Conservation (phyloP, 2,888 invertebrate genomes). For the Gibbula magus region DNA sequence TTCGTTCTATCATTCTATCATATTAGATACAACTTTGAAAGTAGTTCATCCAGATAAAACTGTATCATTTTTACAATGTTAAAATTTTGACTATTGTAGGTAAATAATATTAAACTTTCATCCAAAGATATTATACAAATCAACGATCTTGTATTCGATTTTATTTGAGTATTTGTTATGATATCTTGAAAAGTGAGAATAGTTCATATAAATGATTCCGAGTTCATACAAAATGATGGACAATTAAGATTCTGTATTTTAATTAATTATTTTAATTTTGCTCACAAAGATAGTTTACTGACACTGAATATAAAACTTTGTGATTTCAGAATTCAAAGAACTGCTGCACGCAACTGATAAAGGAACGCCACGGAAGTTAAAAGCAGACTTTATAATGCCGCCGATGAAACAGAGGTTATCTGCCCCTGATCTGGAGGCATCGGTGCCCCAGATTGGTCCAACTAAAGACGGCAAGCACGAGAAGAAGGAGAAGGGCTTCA, state of each 20-base stretch:
- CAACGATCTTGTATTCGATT: neutral
- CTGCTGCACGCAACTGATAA: slow-evolving; percentile 87
- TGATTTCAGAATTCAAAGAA: slow-evolving; percentile 80
- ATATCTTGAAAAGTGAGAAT: too few relatives aligned
- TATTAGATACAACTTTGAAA: too few relatives aligned
- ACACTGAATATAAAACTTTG: slow-evolving; percentile 10
- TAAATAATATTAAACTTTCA: neutral
- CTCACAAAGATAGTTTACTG: too few relatives aligned
- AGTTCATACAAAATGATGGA: too few relatives aligned
- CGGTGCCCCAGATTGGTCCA: slow-evolving; percentile 36
- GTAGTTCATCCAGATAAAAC: neutral
- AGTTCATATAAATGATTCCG: too few relatives aligned
- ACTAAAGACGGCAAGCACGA: slow-evolving; percentile 74
- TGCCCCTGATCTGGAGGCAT: slow-evolving; percentile 81
- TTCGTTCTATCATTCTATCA: too few relatives aligned
- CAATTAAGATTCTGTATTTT: too few relatives aligned
- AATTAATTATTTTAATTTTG: too few relatives aligned
- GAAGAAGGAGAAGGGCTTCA: slow-evolving; percentile 80
- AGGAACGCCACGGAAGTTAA: slow-evolving; percentile 82
- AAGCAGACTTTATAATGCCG: slow-evolving; percentile 83
- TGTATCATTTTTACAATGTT: neutral
- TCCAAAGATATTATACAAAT: neutral
- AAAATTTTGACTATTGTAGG: neutral
- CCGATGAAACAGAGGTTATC: slow-evolving; percentile 86
- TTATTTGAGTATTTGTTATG: neutral